Evolutionary conservation across 2,797 vertebrate genomes (phyloP).

Genomic region (Amphiprion clarkii): DNA sequence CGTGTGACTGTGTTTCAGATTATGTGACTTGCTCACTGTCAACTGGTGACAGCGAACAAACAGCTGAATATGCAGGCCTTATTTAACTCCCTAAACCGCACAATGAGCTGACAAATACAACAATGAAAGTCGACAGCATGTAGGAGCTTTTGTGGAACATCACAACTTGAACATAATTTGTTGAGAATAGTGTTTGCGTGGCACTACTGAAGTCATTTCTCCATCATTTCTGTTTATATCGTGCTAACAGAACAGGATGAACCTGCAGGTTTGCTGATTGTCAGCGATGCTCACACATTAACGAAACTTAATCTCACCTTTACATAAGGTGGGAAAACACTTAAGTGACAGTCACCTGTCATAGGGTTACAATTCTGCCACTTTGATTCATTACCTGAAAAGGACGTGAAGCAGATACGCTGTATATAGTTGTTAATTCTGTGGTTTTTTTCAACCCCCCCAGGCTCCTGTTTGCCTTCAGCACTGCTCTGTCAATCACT

Average conservation of each 20-base stretch:
- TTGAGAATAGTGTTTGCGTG: constrained; percentile 2
- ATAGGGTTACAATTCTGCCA: background rate
- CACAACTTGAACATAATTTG: constrained; percentile 2
- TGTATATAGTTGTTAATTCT: background rate
- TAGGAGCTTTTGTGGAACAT: constrained; percentile 2
- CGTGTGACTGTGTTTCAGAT: constrained; percentile 22
- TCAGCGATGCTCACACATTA: constrained; percentile 32
- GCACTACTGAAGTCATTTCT: background rate
- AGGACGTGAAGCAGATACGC: constrained; percentile 22
- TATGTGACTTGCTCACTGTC: constrained; percentile 16
- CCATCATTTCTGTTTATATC: background rate
- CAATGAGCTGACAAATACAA: constrained; percentile 22
- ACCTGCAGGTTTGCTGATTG: constrained; percentile 31
- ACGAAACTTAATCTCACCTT: constrained; percentile 56
- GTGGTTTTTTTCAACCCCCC: background rate
- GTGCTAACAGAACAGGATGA: constrained; percentile 16
- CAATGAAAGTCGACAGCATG: constrained; percentile 22
- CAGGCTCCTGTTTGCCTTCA: background rate
- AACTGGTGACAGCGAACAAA: constrained; percentile 34
- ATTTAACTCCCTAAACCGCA: constrained; percentile 33
- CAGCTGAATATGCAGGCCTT: constrained; percentile 20
- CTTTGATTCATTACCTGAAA: constrained; percentile 37
- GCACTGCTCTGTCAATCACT: constrained; percentile 21
- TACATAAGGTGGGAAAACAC: constrained; percentile 50
- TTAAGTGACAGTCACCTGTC: constrained; percentile 32